phyloP scores from a whole-genome alignment of 2,888 invertebrate species.

The Acanthacorydalis orientalis region DNA sequence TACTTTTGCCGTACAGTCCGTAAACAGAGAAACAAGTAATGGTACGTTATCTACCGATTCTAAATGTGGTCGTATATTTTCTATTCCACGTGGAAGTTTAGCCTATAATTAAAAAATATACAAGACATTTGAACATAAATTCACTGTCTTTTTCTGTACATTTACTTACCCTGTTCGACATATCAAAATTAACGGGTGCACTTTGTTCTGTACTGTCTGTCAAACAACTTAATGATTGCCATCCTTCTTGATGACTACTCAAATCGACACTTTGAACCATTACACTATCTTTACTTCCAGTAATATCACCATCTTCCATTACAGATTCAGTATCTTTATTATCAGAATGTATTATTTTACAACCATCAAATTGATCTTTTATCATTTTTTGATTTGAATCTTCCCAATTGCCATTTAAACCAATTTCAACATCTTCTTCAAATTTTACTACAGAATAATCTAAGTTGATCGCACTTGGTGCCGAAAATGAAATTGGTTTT shows the following conservation, averaged over 20 bases:
- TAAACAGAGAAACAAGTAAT: conserved; percentile 88
- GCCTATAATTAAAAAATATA: conserved; percentile 37
- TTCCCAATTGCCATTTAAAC: conserved; percentile 17
- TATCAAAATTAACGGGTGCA: conserved; percentile 80
- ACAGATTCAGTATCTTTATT: conserved; percentile 9
- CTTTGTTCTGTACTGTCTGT: conserved; percentile 85
- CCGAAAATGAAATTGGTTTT: conserved; percentile 64
- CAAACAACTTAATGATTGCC: conserved; percentile 68
- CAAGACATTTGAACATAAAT: neutral
- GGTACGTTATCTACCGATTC: conserved; percentile 96
- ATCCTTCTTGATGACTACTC: conserved; percentile 35
- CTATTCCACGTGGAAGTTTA: conserved; percentile 88
- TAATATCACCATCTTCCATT: conserved; percentile 13
- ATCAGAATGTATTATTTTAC: conserved; percentile 6
- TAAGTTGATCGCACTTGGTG: conserved; percentile 71
- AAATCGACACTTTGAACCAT: conserved; percentile 25
- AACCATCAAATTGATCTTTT: neutral
- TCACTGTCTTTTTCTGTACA: neutral
- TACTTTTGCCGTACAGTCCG: conserved; percentile 87
- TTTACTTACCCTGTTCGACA: conserved; percentile 65
- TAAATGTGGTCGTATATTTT: conserved; percentile 90
- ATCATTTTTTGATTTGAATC: conserved; percentile 10
- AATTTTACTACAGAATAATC: conserved; percentile 57
- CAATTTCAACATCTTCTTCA: conserved; percentile 28
- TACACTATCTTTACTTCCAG: conserved; percentile 29